Base-by-base conservation (phyloP, 2,888 invertebrate species). In the Amphipoea oculea region DNA sequence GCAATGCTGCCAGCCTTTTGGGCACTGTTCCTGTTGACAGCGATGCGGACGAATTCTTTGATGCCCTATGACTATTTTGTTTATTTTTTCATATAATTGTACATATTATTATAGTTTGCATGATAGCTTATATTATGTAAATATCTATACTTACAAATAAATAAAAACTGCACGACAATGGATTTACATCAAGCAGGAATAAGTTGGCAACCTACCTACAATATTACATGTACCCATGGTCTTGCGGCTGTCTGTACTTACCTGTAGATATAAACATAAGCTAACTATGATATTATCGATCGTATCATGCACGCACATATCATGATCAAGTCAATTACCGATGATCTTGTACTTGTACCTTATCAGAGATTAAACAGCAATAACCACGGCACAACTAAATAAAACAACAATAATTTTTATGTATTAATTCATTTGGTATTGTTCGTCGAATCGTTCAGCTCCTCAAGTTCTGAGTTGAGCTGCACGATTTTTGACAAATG, bases 301-400 rank as follows among this genome's bases (percentile, higher is more conserved):
- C 17, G 40, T 48, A 29, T n/a, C n/a, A 60, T 60, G 11, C 57
- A 1, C 57, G 57, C n/a, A 54, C 54, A 20, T 57, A 68, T 68
- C 29, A 62, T 45, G 11, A 67, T 29, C 17, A 23, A 51, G 23
- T 69, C n/a, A n/a, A 45, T 54, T 79, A 45, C n/a, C 6, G 11
- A 36, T 69, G 29, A 17, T 80, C 14, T 57, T 48, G 2, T 23
- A 20, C n/a, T n/a, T 11, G 6, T 17, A 42, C 5, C 23, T 79
- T 65, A 79, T 62, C 73, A 23, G 0, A 23, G 23, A 62, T 74
- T 54, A 40, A 45, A 45, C n/a, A 6, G 12, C 45, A 76, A 63
- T 76, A 80, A 76, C 68, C 23, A 68, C 14, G 17, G 0, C 14
- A 9, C 45, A 20, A 76, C 23, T 17, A 20, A 68, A 83, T 63